These are phyloP conservation scores for Hymenopus coronatus DNA, from an alignment of 2,888 invertebrate species.

Conservation along the genomic window DNA sequence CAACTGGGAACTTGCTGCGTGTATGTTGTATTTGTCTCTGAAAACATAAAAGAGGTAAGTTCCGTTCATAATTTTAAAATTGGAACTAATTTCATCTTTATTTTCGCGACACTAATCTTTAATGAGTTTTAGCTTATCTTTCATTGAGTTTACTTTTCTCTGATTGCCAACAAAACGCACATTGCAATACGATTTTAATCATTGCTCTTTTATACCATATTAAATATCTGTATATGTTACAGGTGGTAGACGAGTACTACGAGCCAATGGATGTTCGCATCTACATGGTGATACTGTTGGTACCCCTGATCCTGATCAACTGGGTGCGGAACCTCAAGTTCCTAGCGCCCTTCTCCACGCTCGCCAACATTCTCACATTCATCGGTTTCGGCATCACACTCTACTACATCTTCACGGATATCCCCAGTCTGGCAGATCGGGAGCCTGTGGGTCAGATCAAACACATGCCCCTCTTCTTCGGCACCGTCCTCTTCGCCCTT, in stretches of 20 bases:
- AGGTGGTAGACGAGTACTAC: conserved; percentile 51
- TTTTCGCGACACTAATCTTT: background rate
- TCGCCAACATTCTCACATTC: conserved; percentile 83
- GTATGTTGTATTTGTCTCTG: conserved; percentile 90
- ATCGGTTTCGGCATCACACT: conserved; percentile 81
- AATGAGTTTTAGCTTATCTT: too few relatives aligned
- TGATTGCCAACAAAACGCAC: too few relatives aligned
- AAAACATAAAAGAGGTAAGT: conserved; percentile 70
- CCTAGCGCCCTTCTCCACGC: conserved; percentile 83
- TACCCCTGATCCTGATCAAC: conserved; percentile 68
- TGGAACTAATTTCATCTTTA: background rate
- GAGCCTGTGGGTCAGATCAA: conserved; percentile 61
- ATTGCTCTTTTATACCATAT: background rate
- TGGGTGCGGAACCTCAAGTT: conserved; percentile 81
- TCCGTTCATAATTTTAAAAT: background rate
- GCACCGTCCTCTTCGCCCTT: conserved; percentile 92
- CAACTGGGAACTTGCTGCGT: conserved; percentile 96
- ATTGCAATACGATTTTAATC: too few relatives aligned
- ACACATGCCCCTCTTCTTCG: conserved; percentile 88
- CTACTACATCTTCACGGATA: conserved; percentile 76
- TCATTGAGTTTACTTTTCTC: too few relatives aligned
- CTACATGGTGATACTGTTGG: conserved; percentile 41
- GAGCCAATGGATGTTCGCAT: conserved; percentile 45
- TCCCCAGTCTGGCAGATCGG: conserved; percentile 62
- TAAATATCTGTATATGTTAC: background rate